A percentile compares a stretch with the other conserved stretches of the same genome.
Evolutionary conservation across 1,140 invertebrate species (phyloP).

Genomic region (Pogonomyrmex barbatus): DNA sequence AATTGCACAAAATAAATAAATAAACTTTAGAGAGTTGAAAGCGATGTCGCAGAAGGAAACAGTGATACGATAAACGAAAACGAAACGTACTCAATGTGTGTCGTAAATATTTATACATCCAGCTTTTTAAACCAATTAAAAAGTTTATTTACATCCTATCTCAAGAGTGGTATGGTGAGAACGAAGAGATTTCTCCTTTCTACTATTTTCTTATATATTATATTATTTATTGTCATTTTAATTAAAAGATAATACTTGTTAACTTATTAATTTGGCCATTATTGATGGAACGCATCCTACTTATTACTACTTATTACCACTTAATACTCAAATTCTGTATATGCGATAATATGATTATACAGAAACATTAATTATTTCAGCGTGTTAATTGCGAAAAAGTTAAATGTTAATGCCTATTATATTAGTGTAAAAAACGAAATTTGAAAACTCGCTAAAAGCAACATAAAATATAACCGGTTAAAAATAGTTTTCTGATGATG

Average conservation of each 20-base stretch:
- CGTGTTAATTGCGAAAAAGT: background rate
- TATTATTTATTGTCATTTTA: background rate
- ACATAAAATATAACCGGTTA: background rate
- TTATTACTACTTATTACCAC: background rate
- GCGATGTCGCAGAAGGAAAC: background rate
- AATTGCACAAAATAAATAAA: slow-evolving; percentile 57
- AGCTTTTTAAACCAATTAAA: slow-evolving; percentile 34
- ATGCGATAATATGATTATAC: background rate
- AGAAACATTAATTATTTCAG: background rate
- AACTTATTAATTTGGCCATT: background rate
- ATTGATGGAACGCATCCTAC: background rate
- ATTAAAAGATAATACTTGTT: background rate
- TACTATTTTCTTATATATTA: background rate
- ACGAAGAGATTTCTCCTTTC: background rate
- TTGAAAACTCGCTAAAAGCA: background rate
- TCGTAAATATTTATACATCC: slow-evolving; percentile 64
- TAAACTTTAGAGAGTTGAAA: slow-evolving; percentile 17
- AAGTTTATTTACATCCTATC: slow-evolving; percentile 46
- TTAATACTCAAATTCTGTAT: background rate
- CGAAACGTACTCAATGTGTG: background rate
- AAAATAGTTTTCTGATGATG: background rate
- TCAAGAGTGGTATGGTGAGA: background rate
- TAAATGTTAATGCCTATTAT: background rate
- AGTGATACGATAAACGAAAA: background rate
- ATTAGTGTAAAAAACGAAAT: background rate